phyloP scores from a whole-genome alignment of 2,113 vertebrate genomes.

The Sminthopsis crassicaudata region DNA sequence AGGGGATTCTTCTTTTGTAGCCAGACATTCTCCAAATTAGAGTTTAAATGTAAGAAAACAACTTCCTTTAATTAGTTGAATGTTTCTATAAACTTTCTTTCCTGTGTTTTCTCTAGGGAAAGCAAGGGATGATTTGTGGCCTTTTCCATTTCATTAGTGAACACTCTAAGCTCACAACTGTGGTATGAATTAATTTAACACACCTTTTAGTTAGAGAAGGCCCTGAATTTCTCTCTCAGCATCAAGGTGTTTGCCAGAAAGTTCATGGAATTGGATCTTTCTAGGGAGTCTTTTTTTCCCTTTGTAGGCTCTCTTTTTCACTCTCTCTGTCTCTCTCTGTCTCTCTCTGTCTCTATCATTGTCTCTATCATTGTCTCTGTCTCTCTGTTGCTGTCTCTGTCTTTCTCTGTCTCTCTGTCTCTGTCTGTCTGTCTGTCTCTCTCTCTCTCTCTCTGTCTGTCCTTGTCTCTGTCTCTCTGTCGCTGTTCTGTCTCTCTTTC shows the following conservation, averaged over 20 bases:
- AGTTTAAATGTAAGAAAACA: neutral
- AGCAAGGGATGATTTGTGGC: neutral
- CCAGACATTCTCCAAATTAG: neutral
- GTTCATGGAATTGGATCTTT: neutral
- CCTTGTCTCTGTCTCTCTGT: no score
- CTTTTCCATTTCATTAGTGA: slow-evolving; percentile 41
- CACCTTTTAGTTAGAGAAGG: neutral
- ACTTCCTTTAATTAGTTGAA: neutral
- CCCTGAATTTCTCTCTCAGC: slow-evolving; percentile 11
- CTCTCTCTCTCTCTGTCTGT: no score
- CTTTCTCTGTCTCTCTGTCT: no score
- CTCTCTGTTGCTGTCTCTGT: no score
- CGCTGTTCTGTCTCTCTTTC: neutral
- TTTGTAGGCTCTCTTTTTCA: neutral
- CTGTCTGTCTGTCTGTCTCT: no score
- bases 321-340: neutral
- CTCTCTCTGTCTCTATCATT: neutral
- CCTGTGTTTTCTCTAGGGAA: neutral
- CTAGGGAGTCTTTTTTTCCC: neutral
- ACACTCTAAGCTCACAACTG: neutral
- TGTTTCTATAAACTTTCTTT: neutral
- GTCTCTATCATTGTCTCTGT: neutral
- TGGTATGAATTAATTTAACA: neutral
- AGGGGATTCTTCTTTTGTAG: neutral
- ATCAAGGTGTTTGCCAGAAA: neutral